phyloP scores from a whole-genome alignment of 2,888 invertebrate species.

The Agrilus mali region DNA sequence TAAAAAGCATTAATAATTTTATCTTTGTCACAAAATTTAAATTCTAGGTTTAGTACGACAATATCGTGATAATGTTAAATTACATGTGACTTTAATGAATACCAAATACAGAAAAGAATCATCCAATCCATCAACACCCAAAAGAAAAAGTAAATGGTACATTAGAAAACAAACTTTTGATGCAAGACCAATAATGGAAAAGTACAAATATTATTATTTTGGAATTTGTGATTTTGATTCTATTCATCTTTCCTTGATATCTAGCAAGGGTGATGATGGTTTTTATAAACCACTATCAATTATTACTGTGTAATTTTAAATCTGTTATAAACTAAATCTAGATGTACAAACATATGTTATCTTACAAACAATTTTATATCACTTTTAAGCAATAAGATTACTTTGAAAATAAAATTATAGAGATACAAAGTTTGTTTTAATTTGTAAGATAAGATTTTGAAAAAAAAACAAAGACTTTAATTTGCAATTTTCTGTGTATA shows the following conservation, averaged over 20 bases:
- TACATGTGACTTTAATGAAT: conserved; percentile 83
- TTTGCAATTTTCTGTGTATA: no score
- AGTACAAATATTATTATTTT: conserved; percentile 57
- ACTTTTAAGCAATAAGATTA: no score
- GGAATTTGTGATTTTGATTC: conserved; percentile 51
- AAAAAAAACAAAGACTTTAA: no score
- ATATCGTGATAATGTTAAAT: conserved; percentile 51
- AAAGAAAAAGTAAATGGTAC: conserved; percentile 18
- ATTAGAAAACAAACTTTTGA: conserved; percentile 41
- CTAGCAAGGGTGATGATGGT: conserved; percentile 39
- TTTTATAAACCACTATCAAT: conserved; percentile 39
- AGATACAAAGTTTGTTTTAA: no score
- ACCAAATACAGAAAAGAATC: conserved; percentile 35
- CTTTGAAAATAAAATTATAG: no score
- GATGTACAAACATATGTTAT: not conserved
- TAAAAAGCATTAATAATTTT: conserved; percentile 20
- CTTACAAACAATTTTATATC: no score
- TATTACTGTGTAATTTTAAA: conserved; percentile 11
- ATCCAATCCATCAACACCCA: conserved; percentile 13
- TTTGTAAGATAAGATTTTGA: no score
- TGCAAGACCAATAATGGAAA: conserved; percentile 50
- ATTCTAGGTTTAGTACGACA: conserved; percentile 39
- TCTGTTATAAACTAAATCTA: not conserved
- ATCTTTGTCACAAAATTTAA: not conserved
- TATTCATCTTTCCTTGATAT: conserved; percentile 58